A percentile compares a stretch with the other conserved stretches of the same genome.
phyloP scores from a whole-genome alignment of 2,797 vertebrate genomes.

The Spinibarbus caldwelli region DNA sequence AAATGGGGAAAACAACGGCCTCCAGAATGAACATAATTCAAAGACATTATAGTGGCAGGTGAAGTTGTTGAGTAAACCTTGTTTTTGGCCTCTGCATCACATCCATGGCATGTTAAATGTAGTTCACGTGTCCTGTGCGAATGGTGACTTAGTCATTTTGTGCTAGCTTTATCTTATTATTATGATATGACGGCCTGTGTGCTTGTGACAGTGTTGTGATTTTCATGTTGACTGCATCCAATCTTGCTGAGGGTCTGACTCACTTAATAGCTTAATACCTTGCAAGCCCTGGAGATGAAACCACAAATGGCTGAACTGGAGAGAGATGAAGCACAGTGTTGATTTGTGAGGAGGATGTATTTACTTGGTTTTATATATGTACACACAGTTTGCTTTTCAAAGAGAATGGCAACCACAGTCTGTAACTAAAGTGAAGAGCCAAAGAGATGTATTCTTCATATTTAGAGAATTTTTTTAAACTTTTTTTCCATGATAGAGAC shows the following conservation, averaged over 20 bases:
- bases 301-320: constrained; percentile 19
- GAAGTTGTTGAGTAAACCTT: background rate
- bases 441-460: background rate
- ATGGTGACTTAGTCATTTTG: background rate
- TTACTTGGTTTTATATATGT: background rate
- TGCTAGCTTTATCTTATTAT: background rate
- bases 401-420: background rate
- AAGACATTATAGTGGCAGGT: background rate
- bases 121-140: background rate
- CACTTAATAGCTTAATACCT: background rate
- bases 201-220: background rate
- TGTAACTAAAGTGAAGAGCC: background rate
- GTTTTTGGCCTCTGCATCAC: background rate
- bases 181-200: background rate
- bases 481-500: background rate
- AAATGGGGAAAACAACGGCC: background rate
- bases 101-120: background rate
- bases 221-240: constrained; percentile 10
- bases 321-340: background rate
- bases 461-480: background rate
- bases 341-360: constrained; percentile 3
- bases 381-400: background rate
- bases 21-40: background rate
- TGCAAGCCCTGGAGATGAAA: background rate
- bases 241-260: constrained; percentile 11